These are phyloP conservation scores for Chloroclystis v-ata DNA, from an alignment of 2,888 invertebrate species.

Conservation along the genomic window DNA sequence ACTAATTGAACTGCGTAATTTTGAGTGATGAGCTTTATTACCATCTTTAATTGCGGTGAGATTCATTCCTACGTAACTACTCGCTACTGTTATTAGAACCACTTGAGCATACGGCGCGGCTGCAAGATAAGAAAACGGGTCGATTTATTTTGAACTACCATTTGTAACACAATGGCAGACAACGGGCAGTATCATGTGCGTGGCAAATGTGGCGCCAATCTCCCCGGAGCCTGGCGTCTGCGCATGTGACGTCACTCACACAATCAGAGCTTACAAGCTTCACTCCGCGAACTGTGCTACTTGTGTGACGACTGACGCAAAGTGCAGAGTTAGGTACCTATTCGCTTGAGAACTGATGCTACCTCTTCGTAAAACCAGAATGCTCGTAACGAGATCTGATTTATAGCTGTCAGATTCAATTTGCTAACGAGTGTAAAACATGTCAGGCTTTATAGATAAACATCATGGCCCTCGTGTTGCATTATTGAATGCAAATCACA, in stretches of 20 bases:
- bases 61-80: constrained; percentile 16
- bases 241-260: constrained; percentile 56
- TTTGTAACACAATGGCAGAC: constrained; percentile 38
- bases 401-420: constrained; percentile 65
- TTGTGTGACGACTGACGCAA: constrained; percentile 10
- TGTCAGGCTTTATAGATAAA: constrained; percentile 59
- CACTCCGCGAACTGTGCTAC: no score
- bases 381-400: constrained; percentile 49
- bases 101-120: constrained; percentile 44
- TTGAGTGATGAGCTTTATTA: constrained; percentile 12
- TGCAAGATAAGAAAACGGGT: constrained; percentile 50
- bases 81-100: constrained; percentile 40
- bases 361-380: constrained; percentile 36
- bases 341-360: constrained; percentile 35
- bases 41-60: constrained; percentile 19
- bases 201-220: constrained; percentile 68
- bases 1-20: constrained; percentile 13
- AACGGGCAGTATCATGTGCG: constrained; percentile 60
- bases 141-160: constrained; percentile 60
- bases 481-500: constrained; percentile 69
- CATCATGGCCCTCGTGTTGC: constrained; percentile 53
- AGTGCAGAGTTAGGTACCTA: constrained; percentile 3
- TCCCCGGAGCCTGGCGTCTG: constrained; percentile 52
- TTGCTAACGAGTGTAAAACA: constrained; percentile 68
- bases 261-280: constrained; percentile 27